Evolutionary conservation across 1,140 invertebrate genomes (phyloP).

Genomic region (Drosophila orosa): DNA sequence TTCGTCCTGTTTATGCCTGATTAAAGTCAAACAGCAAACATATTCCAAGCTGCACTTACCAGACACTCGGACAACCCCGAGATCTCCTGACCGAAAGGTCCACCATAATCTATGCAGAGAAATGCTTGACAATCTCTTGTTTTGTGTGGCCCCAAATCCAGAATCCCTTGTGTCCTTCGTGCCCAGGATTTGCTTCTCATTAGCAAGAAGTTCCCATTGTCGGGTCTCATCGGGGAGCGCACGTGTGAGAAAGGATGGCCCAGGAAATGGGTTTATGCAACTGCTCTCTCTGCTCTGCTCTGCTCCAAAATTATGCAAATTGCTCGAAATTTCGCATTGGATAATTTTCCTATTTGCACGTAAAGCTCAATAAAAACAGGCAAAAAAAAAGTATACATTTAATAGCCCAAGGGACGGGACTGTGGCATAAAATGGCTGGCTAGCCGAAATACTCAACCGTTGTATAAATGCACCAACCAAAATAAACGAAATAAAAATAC

Average conservation of each 20-base stretch:
- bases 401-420: slow-evolving; percentile 16
- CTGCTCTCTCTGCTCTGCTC: background rate
- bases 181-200: slow-evolving; percentile 39
- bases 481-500: slow-evolving; percentile 37
- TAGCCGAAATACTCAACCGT: slow-evolving; percentile 31
- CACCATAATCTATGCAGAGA: slow-evolving; percentile 35
- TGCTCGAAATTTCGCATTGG: slow-evolving; percentile 40
- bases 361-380: slow-evolving; percentile 37
- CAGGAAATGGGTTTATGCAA: slow-evolving; percentile 28
- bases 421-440: slow-evolving; percentile 33
- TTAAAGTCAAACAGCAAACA: slow-evolving; percentile 44
- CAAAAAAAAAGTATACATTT: slow-evolving; percentile 20
- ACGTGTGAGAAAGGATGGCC: slow-evolving; percentile 47
- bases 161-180: slow-evolving; percentile 28
- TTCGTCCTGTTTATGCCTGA: slow-evolving; percentile 34
- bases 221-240: slow-evolving; percentile 2
- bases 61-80: slow-evolving; percentile 12
- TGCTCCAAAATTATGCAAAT: slow-evolving; percentile 44
- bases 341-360: slow-evolving; percentile 51
- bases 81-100: slow-evolving; percentile 23
- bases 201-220: slow-evolving; percentile 35
- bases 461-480: slow-evolving; percentile 33
- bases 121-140: slow-evolving; percentile 43
- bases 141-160: slow-evolving; percentile 23
- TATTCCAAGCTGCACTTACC: slow-evolving; percentile 30